These are phyloP conservation scores for Henricia sp. DNA, from an alignment of 53 echinoderm and acorn worm genomes.

Conservation along the genomic window DNA sequence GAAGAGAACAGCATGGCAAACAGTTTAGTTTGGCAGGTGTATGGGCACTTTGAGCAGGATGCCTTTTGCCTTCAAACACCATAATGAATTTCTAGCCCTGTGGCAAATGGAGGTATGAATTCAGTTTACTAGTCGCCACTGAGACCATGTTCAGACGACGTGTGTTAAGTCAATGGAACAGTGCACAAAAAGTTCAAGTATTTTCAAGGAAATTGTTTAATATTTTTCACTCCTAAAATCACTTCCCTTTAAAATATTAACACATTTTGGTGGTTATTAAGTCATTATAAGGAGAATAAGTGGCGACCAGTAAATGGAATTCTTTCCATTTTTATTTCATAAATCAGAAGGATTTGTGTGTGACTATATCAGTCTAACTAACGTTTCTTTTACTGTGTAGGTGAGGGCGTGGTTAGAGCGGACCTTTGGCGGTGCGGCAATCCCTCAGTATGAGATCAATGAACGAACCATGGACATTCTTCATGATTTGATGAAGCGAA, in stretches of 20 bases:
- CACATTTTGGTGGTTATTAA: no score
- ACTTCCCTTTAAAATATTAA: no score
- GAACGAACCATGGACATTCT: slow-evolving; percentile 77
- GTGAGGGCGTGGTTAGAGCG: slow-evolving; percentile 89
- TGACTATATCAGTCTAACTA: neutral
- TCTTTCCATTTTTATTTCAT: neutral
- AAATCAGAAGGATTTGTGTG: neutral
- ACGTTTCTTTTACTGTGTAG: slow-evolving; percentile 14
- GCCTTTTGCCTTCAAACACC: no score
- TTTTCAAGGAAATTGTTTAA: no score
- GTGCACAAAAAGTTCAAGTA: no score
- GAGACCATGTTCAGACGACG: neutral
- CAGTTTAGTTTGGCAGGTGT: no score
- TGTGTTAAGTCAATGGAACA: no score
- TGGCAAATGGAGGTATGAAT: neutral
- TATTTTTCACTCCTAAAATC: no score
- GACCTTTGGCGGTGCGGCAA: slow-evolving; percentile 71
- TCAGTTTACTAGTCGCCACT: neutral
- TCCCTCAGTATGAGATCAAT: slow-evolving; percentile 98
- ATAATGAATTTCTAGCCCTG: no score
- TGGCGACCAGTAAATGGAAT: neutral
- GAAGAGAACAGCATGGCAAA: no score
- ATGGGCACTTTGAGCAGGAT: no score
- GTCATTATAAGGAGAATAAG: neutral
- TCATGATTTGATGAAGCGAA: slow-evolving; percentile 79